Evolutionary conservation across 1,140 invertebrate genomes (phyloP), one percentile per base, ranked within the genome.

Genomic region (Fopius arisanus): DNA sequence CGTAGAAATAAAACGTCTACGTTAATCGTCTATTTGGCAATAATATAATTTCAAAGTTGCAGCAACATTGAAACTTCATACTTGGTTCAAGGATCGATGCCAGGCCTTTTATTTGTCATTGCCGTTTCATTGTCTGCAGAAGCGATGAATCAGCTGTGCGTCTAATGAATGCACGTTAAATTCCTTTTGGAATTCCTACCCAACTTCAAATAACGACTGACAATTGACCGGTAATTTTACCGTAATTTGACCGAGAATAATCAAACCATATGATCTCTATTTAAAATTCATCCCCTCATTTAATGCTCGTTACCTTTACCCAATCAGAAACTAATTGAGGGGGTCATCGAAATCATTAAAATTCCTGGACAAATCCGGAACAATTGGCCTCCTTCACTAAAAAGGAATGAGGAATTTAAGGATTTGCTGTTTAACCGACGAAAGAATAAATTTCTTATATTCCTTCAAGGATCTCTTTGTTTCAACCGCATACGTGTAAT

Each of bases 381-480:
- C 23, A 59, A 59, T 59, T 59, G 54, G 9, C 54, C 54, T 59
- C 19, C 19, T 26, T 59, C 23, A 28, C 23, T 4, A 23, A 59
- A 59, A 26, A 59, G 21, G 54, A 28, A 23, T 1, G 14, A 1
- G 54, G 54, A 59, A 59, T 28, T 59, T 48, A 48, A 19, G 14
- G 54, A 59, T 26, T 23, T 59, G 19, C 54, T 12, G 19, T 59
- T 59, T 23, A 59, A 59, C 26, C 19, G 54, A 19, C 54, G 14
- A 59, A 26, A 59, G 26, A 59, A 59, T 26, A 59, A 26, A 26
- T 28, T 59, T 51, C 19, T 51, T 28, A 26, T 59, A 23, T 23
- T 28, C 54, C 76, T 76, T 80, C 79, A 80, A 80, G 80, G 80
- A 81, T 83, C 80, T 83, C 84, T 85, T 84, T 84, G 82, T 84